Base-by-base conservation (phyloP, 2,888 invertebrate species). In the Orchesellides sinensis region DNA sequence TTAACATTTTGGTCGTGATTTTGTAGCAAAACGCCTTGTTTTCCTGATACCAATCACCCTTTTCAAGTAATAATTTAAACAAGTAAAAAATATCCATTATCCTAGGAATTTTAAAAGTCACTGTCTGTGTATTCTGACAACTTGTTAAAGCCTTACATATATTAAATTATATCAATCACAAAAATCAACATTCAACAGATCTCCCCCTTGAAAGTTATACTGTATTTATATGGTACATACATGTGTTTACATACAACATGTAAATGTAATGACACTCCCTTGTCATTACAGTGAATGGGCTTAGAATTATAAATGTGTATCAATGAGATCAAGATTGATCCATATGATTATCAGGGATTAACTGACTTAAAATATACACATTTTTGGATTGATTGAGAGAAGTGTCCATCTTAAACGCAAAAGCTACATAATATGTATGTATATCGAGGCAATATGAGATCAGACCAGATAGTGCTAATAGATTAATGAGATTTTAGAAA, bases 311-410 rank as follows among this genome's bases (percentile, higher is more conserved):
- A 29, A 14, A 45, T 72, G 59, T 45, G 54, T 10, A 29, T 29
- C 59, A 78, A 78, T 66, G 49, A 52, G 78, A 78, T 78, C 78
- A 56, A 69, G 78, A 78, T 78, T 47, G 29, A 78, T 61, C 78
- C 52, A 6, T 35, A 17, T 61, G 78, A 78, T 78, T 69, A 69
- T 25, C 61, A 61, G 19, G 69, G 78, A 68, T 78, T 78, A 78
- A 49, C 27, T 29, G 35, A 45, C 29, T 68, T 17, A 45, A 25
- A 25, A 47, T 25, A 40, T 49, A 23, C 14, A 49, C n/a, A n/a
- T n/a, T n/a, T n/a, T 66, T 47, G 47, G 47, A 25, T 47, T 66
- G 66, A 66, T 66, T 66, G 29, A 5, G 32, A 63, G 47, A 27
- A 27, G 23, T 52, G 17, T 21, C 19, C 19, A 52, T 52, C 52